Evolutionary conservation across 2,113 vertebrate species (phyloP).

Genomic region (Columbina picui): DNA sequence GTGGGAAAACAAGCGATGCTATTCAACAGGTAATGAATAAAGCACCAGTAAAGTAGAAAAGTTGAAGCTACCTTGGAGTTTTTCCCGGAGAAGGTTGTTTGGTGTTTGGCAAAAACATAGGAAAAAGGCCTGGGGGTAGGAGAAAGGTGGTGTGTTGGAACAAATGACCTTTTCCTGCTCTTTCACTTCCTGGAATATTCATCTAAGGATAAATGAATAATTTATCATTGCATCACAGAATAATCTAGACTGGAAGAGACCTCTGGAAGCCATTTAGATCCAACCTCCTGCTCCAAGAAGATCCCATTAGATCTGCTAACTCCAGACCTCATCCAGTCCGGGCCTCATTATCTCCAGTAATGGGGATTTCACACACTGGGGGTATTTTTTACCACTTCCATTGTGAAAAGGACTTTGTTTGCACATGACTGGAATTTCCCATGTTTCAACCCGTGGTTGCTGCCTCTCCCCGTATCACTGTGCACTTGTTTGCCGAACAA

Average conservation of each 20-base stretch:
- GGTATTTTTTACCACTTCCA: background rate
- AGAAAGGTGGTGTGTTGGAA: background rate
- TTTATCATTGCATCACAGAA: background rate
- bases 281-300: background rate
- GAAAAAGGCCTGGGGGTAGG: background rate
- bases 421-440: background rate
- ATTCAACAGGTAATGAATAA: background rate
- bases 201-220: background rate
- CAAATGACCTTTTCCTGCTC: background rate
- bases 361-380: background rate
- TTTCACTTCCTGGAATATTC: background rate
- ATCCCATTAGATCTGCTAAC: background rate
- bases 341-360: background rate
- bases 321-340: background rate
- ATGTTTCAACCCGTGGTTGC: background rate
- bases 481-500: background rate
- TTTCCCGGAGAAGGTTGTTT: background rate
- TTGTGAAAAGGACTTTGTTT: background rate
- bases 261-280: background rate
- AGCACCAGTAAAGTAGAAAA: background rate
- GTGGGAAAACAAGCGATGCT: background rate
- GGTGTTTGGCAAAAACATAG: background rate
- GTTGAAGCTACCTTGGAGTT: background rate
- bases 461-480: background rate
- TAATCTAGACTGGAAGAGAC: no score